Percentiles rank a stretch among this genome's conserved stretches.
These are phyloP conservation scores for Trypoxylon attenuatum DNA, from an alignment of 2,888 invertebrate genomes.

Conservation along the genomic window DNA sequence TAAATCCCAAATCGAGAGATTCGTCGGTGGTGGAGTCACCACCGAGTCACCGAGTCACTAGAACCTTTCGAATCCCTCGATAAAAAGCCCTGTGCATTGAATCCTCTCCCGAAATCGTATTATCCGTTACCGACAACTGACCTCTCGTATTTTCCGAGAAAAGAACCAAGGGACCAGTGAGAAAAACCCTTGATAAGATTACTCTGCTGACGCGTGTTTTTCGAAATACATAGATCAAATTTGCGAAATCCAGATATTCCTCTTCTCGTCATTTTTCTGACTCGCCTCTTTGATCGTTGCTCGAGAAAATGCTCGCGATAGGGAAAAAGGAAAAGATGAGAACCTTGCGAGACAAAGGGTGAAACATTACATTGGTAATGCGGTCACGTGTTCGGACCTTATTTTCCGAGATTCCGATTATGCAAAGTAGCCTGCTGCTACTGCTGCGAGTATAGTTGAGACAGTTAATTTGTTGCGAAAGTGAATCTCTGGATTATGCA, in stretches of 20 bases:
- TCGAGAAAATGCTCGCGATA: no score
- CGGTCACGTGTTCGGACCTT: no score
- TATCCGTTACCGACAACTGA: constrained; percentile 29
- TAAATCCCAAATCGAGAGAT: background rate
- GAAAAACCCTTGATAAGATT: constrained; percentile 35
- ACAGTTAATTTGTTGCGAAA: constrained; percentile 39
- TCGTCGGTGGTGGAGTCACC: background rate
- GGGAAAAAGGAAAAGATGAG: no score
- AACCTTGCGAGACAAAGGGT: no score
- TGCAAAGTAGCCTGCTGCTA: no score
- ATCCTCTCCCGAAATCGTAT: constrained; percentile 19
- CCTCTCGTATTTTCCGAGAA: constrained; percentile 30
- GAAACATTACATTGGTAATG: constrained; percentile 14
- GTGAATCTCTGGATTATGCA: constrained; percentile 22
- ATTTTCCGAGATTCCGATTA: no score
- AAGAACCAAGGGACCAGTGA: no score
- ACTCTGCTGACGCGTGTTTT: background rate
- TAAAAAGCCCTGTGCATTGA: constrained; percentile 6
- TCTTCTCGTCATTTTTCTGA: background rate
- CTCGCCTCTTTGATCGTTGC: background rate
- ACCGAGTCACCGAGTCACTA: no score
- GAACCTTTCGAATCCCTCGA: no score
- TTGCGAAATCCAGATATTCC: constrained; percentile 4
- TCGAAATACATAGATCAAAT: background rate
- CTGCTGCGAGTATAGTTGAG: no score